phyloP scores from a whole-genome alignment of 2,113 vertebrate species.

The Dicentrarchus labrax region DNA sequence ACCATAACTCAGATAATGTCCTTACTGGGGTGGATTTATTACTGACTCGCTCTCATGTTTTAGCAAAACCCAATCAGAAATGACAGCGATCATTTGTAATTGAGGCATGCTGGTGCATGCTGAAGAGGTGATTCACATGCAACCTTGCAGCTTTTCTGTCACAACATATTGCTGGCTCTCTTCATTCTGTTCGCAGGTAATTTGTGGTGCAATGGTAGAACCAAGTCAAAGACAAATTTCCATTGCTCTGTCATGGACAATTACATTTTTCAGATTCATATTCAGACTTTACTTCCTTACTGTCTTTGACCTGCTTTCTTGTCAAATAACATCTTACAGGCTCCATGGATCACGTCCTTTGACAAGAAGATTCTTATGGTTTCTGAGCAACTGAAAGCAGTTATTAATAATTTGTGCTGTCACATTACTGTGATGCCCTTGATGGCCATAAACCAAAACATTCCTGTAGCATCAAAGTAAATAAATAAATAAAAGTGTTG shows the following conservation, averaged over 20 bases:
- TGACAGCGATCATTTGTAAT: constrained; percentile 30
- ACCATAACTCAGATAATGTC: background rate
- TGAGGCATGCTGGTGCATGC: constrained; percentile 14
- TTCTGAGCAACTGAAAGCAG: background rate
- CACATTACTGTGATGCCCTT: background rate
- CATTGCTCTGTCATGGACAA: background rate
- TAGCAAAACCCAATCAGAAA: constrained; percentile 29
- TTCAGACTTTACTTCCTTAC: background rate
- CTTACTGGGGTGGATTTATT: background rate
- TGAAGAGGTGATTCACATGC: background rate
- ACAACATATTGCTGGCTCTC: background rate
- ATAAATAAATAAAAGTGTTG: background rate
- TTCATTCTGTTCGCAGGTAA: background rate
- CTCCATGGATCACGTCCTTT: background rate
- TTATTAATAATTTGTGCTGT: background rate
- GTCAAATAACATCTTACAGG: background rate
- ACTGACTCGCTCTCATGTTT: constrained; percentile 25
- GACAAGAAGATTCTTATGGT: background rate
- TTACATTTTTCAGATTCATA: background rate
- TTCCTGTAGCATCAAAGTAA: background rate
- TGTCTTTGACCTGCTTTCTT: background rate
- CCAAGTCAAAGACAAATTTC: background rate
- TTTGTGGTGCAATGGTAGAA: background rate
- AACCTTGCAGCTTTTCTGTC: constrained; percentile 1
- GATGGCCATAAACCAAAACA: background rate